A percentile compares a stretch with the other conserved stretches of the same genome.
These are phyloP conservation scores for Polietes domitor DNA, from an alignment of 2,888 invertebrate species.

Conservation along the genomic window DNA sequence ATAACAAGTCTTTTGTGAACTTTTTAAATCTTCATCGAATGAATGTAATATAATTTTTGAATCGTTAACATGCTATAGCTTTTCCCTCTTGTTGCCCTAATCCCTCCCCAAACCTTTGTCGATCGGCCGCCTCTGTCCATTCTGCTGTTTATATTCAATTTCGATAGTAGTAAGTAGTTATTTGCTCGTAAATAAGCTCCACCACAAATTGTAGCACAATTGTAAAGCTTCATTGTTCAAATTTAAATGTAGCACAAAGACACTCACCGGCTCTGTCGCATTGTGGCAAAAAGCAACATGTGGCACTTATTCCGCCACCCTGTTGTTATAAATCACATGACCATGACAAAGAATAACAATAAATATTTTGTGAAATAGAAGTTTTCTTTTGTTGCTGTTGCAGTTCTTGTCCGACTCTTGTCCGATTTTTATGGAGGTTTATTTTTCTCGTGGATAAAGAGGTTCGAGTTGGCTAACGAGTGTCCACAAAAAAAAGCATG, in stretches of 20 bases:
- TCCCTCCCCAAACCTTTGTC: too few species aligned
- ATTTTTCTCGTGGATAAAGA: neutral
- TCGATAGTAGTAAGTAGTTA: neutral
- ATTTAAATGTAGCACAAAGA: neutral
- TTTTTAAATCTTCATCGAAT: too few species aligned
- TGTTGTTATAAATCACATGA: conserved; percentile 77
- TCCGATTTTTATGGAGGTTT: neutral
- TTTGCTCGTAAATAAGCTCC: conserved; percentile 18
- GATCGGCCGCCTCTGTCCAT: neutral
- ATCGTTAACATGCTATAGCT: too few species aligned
- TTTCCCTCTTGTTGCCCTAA: too few species aligned
- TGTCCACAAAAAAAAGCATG: too few species aligned
- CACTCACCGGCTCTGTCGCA: neutral
- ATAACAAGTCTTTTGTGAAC: too few species aligned
- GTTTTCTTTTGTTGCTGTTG: conserved; percentile 10
- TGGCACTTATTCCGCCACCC: conserved; percentile 41
- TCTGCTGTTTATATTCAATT: conserved; percentile 26
- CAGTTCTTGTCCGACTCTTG: too few species aligned
- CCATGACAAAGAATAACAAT: conserved; percentile 76
- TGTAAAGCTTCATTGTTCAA: conserved; percentile 26
- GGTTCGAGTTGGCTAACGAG: neutral
- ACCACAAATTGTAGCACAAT: conserved; percentile 37
- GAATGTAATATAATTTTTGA: too few species aligned
- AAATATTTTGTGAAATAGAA: conserved; percentile 15
- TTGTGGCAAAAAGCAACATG: conserved; percentile 47